Evolutionary conservation across 1,140 invertebrate genomes (phyloP), one percentile per base, ranked within the genome.

Genomic region (Eumeta japonica): DNA sequence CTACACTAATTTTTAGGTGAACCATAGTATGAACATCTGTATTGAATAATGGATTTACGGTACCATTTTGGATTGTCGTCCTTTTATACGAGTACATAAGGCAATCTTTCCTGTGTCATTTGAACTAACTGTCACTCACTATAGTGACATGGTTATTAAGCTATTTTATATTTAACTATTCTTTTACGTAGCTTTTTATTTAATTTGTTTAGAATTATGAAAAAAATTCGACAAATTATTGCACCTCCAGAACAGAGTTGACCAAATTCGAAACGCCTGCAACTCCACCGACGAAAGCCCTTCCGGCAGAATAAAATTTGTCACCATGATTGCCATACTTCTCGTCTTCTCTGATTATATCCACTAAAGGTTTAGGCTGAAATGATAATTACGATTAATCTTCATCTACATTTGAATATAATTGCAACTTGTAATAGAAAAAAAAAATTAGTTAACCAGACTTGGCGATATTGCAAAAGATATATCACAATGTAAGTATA

Each of bases 301-400:
- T 73, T 3, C 81, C 81, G 4, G 83, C 49, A 10, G 55, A 55
- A 10, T 73, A 73, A 35, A 82, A 81, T 45, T 79, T 79, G 39
- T 82, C 82, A 0, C 82, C 84, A 10, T 59, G 66, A 46, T 87
- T 87, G 1, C 84, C 84, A 52, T 86, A 87, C 52, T 86, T 87
- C 16, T 87, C 83, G 28, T 85, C 76, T 54, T 86, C 83, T 33
- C 55, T 64, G 35, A 84, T 84, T 10, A 78, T 79, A 45, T 87
- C 85, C 1, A 87, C 77, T n/a, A 87, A 71, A 0, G 85, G 83
- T 41, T 77, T 76, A 0, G 84, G 83, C 62, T 79, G 48, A 54
- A 53, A 27, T 17, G 40, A 36, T 34, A 39, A 20, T 42, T 24
- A 11, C 17, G 28, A 28, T 33, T 17, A 27, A 29, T 20, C 36